Evolutionary conservation across 2,797 vertebrate species (phyloP).

Genomic region (Platalea minor): DNA sequence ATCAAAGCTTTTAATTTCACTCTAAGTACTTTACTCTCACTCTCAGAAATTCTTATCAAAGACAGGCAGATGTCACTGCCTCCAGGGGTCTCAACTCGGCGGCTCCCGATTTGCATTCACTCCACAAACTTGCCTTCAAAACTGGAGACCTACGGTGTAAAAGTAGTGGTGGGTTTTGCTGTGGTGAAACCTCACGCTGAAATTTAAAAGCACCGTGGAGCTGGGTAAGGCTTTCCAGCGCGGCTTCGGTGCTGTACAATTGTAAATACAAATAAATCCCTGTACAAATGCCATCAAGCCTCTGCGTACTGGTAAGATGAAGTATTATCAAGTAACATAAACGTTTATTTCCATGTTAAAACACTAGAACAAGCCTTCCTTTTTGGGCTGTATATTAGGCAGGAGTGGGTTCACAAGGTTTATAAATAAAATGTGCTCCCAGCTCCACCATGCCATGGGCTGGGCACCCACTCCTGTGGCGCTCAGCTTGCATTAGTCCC

Average conservation of each 20-base stretch:
- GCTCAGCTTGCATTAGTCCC: not conserved
- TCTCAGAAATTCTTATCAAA: constrained; percentile 48
- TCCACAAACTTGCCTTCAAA: not conserved
- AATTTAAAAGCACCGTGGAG: not conserved
- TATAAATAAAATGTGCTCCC: not conserved
- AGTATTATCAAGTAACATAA: not conserved
- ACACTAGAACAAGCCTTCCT: not conserved
- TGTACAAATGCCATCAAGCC: not conserved
- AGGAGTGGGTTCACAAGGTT: not conserved
- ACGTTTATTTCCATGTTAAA: not conserved
- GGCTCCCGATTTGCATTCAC: not conserved
- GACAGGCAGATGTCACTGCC: constrained; percentile 32
- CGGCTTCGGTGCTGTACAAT: not conserved
- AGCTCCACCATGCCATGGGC: not conserved
- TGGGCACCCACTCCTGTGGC: too few relatives aligned
- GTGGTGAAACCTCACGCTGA: not conserved
- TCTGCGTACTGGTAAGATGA: fast-evolving
- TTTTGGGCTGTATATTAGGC: not conserved
- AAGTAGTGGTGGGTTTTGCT: not conserved
- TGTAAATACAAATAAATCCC: not conserved
- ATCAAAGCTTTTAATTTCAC: constrained; percentile 36
- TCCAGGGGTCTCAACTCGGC: not conserved
- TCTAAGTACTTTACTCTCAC: not conserved
- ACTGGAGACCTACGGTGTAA: fast-evolving
- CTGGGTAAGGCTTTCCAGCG: not conserved